A percentile compares a stretch with the other conserved stretches of the same genome.
phyloP scores from a whole-genome alignment of 1,140 invertebrate species.

The Teleopsis dalmanni region DNA sequence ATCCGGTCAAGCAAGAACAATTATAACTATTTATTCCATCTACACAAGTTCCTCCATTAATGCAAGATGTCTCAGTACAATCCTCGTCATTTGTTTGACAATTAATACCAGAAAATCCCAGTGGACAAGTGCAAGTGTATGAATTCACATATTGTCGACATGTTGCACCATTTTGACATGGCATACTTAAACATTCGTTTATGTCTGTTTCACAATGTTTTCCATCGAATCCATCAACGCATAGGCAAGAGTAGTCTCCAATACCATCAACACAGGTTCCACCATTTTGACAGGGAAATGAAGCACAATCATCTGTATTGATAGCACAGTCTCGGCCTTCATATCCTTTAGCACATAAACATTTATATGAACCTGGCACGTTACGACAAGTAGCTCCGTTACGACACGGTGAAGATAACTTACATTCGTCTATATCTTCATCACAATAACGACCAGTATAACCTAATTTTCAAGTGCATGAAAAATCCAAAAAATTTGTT shows the following conservation, averaged over 20 bases:
- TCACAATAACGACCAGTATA: slow-evolving; percentile 81
- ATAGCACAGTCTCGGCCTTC: slow-evolving; percentile 84
- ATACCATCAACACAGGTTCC: slow-evolving; percentile 92
- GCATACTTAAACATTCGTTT: slow-evolving; percentile 80
- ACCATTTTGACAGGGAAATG: slow-evolving; percentile 89
- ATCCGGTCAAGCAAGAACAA: slow-evolving; percentile 77
- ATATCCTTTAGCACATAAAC: slow-evolving; percentile 82
- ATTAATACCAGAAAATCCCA: slow-evolving; percentile 87
- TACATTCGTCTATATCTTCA: slow-evolving; percentile 82
- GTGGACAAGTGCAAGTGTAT: slow-evolving; percentile 83
- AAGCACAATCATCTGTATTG: slow-evolving; percentile 89
- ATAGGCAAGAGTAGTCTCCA: slow-evolving; percentile 82
- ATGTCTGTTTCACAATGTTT: slow-evolving; percentile 85
- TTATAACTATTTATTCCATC: slow-evolving; percentile 91
- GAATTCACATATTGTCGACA: slow-evolving; percentile 90
- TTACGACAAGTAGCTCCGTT: slow-evolving; percentile 83
- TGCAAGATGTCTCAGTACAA: slow-evolving; percentile 83
- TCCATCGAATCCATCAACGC: slow-evolving; percentile 83
- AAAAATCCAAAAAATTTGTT: slow-evolving; percentile 81
- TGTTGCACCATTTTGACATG: slow-evolving; percentile 83
- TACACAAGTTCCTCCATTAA: slow-evolving; percentile 88
- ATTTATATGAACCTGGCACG: slow-evolving; percentile 80
- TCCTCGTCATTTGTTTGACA: slow-evolving; percentile 95
- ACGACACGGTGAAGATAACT: slow-evolving; percentile 69
- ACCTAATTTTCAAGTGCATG: slow-evolving; percentile 78